Percentiles rank a stretch among this genome's conserved stretches.
Conservation (phyloP, 2,888 invertebrate genomes). For the Orthosia gracilis region DNA sequence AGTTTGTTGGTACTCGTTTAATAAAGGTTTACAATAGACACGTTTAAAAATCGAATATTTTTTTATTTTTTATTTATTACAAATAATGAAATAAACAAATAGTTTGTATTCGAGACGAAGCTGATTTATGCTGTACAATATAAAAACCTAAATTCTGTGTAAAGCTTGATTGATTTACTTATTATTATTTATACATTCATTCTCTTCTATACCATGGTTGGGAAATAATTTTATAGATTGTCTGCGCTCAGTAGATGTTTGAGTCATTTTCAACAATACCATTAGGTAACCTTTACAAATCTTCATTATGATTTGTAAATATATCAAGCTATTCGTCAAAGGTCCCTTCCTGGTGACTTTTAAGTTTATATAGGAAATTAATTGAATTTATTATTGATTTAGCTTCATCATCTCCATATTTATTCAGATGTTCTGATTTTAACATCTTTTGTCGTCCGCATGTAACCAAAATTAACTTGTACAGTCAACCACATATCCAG, state of each 20-base stretch:
- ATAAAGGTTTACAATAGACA: too few relatives aligned
- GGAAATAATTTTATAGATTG: not conserved
- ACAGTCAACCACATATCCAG: not conserved
- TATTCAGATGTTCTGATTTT: slow-evolving; percentile 32
- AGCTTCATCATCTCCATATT: slow-evolving; percentile 10
- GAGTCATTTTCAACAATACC: not conserved
- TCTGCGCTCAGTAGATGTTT: not conserved
- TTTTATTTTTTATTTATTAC: not conserved
- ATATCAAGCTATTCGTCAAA: slow-evolving; percentile 8
- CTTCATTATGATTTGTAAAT: slow-evolving; percentile 5
- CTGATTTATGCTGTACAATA: not conserved
- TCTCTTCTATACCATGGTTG: not conserved
- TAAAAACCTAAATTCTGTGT: not conserved
- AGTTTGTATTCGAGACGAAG: not conserved
- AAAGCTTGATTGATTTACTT: not conserved
- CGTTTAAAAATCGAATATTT: too few relatives aligned
- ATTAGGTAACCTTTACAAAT: slow-evolving; percentile 11
- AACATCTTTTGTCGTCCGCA: not conserved
- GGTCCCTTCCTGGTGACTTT: slow-evolving; percentile 60
- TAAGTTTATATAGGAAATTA: slow-evolving; percentile 44
- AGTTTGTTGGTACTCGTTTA: not conserved
- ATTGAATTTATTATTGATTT: slow-evolving; percentile 11
- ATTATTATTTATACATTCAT: not conserved
- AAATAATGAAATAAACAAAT: too few relatives aligned
- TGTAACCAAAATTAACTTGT: not conserved